Evolutionary conservation across 2,113 vertebrate genomes (phyloP).

Genomic region (Pseudorasbora parva): DNA sequence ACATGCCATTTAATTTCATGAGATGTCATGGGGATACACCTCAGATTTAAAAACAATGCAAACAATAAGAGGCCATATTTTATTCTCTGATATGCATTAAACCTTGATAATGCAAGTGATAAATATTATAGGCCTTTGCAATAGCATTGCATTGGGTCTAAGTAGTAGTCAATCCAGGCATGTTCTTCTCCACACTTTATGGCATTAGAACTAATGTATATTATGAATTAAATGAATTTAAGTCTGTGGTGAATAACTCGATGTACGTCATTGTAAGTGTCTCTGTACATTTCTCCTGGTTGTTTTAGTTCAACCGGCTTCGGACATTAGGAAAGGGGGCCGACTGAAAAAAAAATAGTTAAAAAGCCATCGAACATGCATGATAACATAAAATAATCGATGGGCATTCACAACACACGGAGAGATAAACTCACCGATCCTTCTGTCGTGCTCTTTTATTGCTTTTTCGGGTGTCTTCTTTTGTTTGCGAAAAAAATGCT

Average conservation of each 20-base stretch:
- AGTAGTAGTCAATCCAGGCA: background rate
- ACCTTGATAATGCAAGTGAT: background rate
- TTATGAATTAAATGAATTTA: background rate
- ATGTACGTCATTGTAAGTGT: background rate
- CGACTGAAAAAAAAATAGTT: slow-evolving; percentile 36
- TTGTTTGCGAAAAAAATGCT: slow-evolving; percentile 58
- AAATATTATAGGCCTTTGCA: background rate
- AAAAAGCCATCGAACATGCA: slow-evolving; percentile 39
- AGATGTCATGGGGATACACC: background rate
- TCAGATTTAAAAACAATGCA: background rate
- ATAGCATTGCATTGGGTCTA: background rate
- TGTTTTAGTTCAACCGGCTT: slow-evolving; percentile 50
- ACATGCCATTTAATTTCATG: background rate
- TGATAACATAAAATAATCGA: background rate
- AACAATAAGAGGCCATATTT: background rate
- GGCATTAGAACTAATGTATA: background rate
- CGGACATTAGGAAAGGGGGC: slow-evolving; percentile 38
- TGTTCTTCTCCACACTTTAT: background rate
- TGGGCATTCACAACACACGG: background rate
- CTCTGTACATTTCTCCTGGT: background rate
- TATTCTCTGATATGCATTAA: background rate
- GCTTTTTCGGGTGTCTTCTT: slow-evolving; percentile 56
- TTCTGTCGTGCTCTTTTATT: slow-evolving; percentile 45
- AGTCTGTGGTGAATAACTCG: background rate
- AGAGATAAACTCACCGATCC: slow-evolving; percentile 48